A percentile compares a stretch with the other conserved stretches of the same genome.
Evolutionary conservation across 2,113 vertebrate genomes (phyloP).

Genomic region (Acrocephalus arundinaceus): DNA sequence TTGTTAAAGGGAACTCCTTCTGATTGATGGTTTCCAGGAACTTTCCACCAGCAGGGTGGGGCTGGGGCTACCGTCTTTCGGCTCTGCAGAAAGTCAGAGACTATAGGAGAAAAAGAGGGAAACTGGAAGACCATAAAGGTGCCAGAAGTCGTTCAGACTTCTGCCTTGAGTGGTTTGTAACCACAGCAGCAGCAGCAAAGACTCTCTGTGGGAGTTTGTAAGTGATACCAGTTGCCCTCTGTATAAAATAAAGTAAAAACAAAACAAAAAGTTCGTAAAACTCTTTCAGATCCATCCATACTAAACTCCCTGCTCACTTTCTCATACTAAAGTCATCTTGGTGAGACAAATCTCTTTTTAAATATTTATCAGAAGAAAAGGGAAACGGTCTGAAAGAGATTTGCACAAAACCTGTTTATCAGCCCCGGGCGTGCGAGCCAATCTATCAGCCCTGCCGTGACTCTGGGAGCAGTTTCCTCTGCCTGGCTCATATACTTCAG

Average conservation of each 20-base stretch:
- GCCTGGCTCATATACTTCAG: background rate
- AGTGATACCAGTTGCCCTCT: background rate
- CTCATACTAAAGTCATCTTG: background rate
- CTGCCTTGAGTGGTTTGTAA: background rate
- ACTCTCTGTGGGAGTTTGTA: background rate
- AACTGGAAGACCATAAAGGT: background rate
- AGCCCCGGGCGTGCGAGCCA: background rate
- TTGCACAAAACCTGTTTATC: slow-evolving; percentile 2
- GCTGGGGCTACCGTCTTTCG: background rate
- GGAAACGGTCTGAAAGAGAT: background rate
- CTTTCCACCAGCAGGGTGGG: background rate
- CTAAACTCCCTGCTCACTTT: background rate
- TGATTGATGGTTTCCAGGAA: background rate
- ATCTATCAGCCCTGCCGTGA: slow-evolving; percentile 15
- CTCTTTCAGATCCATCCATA: background rate
- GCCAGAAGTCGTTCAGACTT: background rate
- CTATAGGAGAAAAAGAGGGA: background rate
- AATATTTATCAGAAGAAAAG: slow-evolving; percentile 51
- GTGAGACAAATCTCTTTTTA: slow-evolving; percentile 15
- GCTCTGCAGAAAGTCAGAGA: background rate
- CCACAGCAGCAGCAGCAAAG: background rate
- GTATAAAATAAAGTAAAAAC: background rate
- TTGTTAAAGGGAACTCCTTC: slow-evolving; percentile 41
- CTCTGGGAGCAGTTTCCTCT: background rate
- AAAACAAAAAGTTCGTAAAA: background rate